phyloP scores from a whole-genome alignment of 2,888 invertebrate genomes.

The Agrypnus murinus region DNA sequence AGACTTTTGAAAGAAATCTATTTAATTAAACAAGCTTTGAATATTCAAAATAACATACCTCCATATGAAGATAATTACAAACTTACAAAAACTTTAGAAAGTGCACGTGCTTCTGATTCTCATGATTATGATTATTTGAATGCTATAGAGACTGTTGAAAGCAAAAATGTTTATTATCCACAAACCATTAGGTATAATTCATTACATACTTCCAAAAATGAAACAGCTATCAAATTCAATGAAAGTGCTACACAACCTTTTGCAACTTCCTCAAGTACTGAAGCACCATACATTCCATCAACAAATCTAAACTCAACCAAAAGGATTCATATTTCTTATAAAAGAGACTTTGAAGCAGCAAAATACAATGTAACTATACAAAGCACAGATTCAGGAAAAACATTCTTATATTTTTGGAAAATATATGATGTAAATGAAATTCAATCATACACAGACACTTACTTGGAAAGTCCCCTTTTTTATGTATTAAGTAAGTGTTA shows the following conservation, averaged over 20 bases:
- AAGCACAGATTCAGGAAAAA: constrained; percentile 59
- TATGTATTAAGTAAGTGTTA: constrained; percentile 54
- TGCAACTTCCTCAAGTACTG: neutral
- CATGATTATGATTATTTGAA: constrained; percentile 11
- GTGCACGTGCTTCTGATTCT: too few species aligned
- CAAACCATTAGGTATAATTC: neutral
- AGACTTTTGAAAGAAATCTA: constrained; percentile 59
- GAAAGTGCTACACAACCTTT: neutral
- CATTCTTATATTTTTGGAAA: constrained; percentile 66
- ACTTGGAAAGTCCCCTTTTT: constrained; percentile 59
- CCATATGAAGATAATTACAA: neutral
- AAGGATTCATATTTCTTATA: neutral
- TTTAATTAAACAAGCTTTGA: constrained; percentile 42
- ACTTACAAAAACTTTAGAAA: constrained; percentile 21
- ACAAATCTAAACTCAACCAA: neutral
- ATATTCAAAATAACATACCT: neutral
- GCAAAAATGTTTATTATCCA: neutral
- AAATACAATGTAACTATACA: constrained; percentile 63
- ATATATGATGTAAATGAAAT: constrained; percentile 61
- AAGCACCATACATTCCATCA: neutral
- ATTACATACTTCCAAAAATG: neutral
- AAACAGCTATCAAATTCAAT: neutral
- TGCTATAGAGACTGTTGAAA: constrained; percentile 6
- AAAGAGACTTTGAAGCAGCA: constrained; percentile 58
- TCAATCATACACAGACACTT: constrained; percentile 58